Evolutionary conservation across 2,113 vertebrate genomes (phyloP).

Genomic region (Pseudolaguvia tuberculata): DNA sequence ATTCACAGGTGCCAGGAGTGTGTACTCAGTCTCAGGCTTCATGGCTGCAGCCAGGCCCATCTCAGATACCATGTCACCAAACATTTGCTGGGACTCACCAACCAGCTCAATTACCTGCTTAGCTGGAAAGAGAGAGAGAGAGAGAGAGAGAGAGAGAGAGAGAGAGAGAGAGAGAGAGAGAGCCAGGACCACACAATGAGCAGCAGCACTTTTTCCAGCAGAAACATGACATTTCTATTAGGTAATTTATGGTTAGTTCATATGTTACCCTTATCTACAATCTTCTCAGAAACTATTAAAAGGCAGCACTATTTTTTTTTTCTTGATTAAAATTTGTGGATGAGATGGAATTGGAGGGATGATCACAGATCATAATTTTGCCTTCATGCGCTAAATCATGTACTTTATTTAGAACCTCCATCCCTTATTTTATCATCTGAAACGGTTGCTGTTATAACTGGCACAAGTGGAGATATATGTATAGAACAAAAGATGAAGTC

Average conservation of each 20-base stretch:
- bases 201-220: not conserved
- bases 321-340: not conserved
- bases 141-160: not conserved
- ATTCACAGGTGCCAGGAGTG: slow-evolving; percentile 83
- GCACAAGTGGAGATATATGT: not conserved
- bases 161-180: not conserved
- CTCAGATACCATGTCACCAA: slow-evolving; percentile 78
- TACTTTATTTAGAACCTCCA: not conserved
- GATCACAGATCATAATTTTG: not conserved
- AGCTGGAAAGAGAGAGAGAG: slow-evolving; percentile 64
- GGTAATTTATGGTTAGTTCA: no score
- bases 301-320: no score
- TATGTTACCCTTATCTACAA: no score
- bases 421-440: not conserved
- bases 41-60: slow-evolving; percentile 76
- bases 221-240: no score
- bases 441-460: not conserved
- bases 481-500: not conserved
- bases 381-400: not conserved
- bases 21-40: slow-evolving; percentile 79
- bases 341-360: not conserved
- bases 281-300: no score
- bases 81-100: slow-evolving; percentile 77
- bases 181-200: not conserved
- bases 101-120: slow-evolving; percentile 86